These are phyloP conservation scores for Xerus inauris DNA, from an alignment of 2,113 vertebrate genomes.

Conservation along the genomic window DNA sequence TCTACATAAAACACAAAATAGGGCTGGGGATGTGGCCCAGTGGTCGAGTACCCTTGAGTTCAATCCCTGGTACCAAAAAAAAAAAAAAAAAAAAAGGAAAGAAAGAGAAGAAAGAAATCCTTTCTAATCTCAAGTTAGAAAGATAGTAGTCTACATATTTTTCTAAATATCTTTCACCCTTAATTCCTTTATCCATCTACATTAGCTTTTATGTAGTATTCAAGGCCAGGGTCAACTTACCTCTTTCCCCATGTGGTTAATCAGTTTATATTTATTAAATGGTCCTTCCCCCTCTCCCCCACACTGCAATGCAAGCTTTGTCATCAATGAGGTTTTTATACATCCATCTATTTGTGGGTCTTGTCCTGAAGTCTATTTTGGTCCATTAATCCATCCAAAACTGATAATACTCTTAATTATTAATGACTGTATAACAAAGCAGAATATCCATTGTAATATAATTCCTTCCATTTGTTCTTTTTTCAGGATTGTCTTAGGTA, in stretches of 20 bases:
- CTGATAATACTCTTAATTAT: neutral
- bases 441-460: neutral
- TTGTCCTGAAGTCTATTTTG: constrained; percentile 36
- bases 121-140: neutral
- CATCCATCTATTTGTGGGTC: neutral
- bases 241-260: neutral
- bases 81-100: no score
- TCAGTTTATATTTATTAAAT: neutral
- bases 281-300: neutral
- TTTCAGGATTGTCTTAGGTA: neutral
- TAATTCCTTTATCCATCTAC: neutral
- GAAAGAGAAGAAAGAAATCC: no score
- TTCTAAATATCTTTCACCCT: constrained; percentile 5
- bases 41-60: no score
- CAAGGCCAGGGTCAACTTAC: no score
- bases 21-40: no score
- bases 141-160: neutral
- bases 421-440: neutral
- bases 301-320: neutral
- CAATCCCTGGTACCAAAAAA: no score
- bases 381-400: neutral
- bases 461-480: neutral
- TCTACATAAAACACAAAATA: no score
- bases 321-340: neutral
- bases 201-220: neutral